Percentiles rank a stretch among this genome's conserved stretches.
Conservation (phyloP, 2,113 vertebrate genomes). For the Vanacampus margaritifer region DNA sequence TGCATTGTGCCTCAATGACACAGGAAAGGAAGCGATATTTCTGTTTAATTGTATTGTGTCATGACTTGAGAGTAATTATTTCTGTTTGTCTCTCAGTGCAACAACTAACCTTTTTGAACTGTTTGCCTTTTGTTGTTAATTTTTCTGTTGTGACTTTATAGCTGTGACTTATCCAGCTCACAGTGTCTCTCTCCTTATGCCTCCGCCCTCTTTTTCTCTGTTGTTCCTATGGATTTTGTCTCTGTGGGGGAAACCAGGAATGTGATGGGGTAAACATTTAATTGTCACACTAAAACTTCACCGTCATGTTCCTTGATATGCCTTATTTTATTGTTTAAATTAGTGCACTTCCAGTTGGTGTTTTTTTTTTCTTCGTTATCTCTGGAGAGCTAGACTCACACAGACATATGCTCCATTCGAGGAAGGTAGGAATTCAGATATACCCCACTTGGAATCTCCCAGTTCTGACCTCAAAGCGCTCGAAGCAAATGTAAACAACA, state of each 20-base stretch:
- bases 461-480: too few relatives aligned
- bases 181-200: slow-evolving; percentile 66
- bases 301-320: slow-evolving; percentile 3
- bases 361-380: slow-evolving; percentile 14
- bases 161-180: slow-evolving; percentile 59
- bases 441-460: too few relatives aligned
- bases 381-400: not conserved
- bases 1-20: not conserved
- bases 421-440: too few relatives aligned
- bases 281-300: slow-evolving; percentile 41
- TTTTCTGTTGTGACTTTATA: slow-evolving; percentile 68
- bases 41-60: slow-evolving; percentile 14
- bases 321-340: slow-evolving; percentile 9
- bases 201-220: slow-evolving; percentile 63
- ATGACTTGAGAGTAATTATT: slow-evolving; percentile 5
- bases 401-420: not conserved
- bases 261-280: slow-evolving; percentile 79
- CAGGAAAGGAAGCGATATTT: not conserved
- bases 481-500: too few relatives aligned
- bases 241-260: slow-evolving; percentile 78
- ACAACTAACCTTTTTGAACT: not conserved
- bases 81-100: slow-evolving; percentile 21
- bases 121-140: slow-evolving; percentile 44
- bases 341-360: not conserved
- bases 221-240: slow-evolving; percentile 78